Conservation (phyloP, 1,140 invertebrate species). For the Drosophila repleta region DNA sequence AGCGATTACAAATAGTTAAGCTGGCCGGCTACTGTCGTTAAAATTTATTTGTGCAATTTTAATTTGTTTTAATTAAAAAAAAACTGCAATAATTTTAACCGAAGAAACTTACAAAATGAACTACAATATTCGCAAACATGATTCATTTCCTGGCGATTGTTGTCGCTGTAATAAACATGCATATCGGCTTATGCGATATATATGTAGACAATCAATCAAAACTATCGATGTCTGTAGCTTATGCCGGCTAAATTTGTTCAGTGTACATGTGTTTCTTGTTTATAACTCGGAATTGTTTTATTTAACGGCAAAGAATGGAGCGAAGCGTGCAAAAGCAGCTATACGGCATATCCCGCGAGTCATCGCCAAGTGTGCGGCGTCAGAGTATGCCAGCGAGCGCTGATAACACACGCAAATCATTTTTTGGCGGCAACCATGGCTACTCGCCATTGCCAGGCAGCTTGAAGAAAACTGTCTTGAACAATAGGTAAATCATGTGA, state of each 20-base stretch:
- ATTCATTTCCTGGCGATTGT: no score
- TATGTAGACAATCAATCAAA: no score
- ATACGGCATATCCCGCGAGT: slow-evolving; percentile 48
- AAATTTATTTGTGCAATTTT: no score
- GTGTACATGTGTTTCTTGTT: slow-evolving; percentile 41
- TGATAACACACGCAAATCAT: slow-evolving; percentile 57
- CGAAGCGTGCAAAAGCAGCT: slow-evolving; percentile 59
- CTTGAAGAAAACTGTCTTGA: slow-evolving; percentile 56
- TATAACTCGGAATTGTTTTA: slow-evolving; percentile 27
- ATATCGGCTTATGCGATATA: no score
- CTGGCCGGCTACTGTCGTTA: no score
- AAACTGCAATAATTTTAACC: no score
- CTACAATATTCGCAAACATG: no score
- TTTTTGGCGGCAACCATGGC: slow-evolving; percentile 60
- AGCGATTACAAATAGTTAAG: no score
- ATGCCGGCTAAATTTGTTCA: slow-evolving; percentile 49
- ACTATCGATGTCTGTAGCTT: background rate
- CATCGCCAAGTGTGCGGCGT: slow-evolving; percentile 33
- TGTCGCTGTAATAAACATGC: no score
- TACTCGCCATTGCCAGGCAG: slow-evolving; percentile 34
- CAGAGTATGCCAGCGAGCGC: slow-evolving; percentile 41
- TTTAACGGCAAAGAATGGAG: slow-evolving; percentile 32
- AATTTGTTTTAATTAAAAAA: no score
- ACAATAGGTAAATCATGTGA: slow-evolving; percentile 47
- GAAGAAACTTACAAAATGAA: no score